Evolutionary conservation across 2,797 vertebrate species (phyloP), one percentile per base, ranked within the genome.

Genomic region (Anguilla obscura): DNA sequence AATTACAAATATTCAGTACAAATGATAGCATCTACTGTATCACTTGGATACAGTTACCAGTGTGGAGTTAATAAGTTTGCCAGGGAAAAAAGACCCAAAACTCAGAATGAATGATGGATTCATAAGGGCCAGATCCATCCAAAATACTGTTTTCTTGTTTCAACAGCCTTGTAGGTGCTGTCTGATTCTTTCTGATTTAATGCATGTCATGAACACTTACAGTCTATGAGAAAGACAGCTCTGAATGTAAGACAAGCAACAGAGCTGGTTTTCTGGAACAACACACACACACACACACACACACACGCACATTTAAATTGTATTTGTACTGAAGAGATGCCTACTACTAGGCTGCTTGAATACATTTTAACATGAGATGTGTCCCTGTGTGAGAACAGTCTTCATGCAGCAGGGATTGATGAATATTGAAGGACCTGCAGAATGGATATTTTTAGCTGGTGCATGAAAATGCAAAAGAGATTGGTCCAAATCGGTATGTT

Each of bases 391-490:
- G 45, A 21, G 45, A 50, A 1, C 21, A 10, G 9, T 48, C 45
- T n/a, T 82, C 40, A 24, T 82, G 40, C 40, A 24, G 79, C 40
- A 82, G 45, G 50, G 18, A 79, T 45, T 79, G 40, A 82, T 82
- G 21, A 82, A 50, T 82, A 50, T 45, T 48, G 79, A 48, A 82
- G 79, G 79, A 50, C 45, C 45, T 50, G 76, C 76, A 24, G 76
- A 45, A 48, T 80, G 40, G 45, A 50, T n/a, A 82, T 82, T 82
- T 82, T 82, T 50, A 82, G 79, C 79, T 24, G 40, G 45, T 50
- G 79, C 5, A 82, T 82, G 40, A 50, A 82, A 82, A 50, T 50
- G 79, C 79, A 50, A 50, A 82, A 50, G 45, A 50, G 21, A 24
- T 24, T 50, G 79, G 79, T 48, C 21, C 40, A 82, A 82, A 82